Evolutionary conservation across 2,113 vertebrate species (phyloP).

Genomic region (Actenoides hombroni): DNA sequence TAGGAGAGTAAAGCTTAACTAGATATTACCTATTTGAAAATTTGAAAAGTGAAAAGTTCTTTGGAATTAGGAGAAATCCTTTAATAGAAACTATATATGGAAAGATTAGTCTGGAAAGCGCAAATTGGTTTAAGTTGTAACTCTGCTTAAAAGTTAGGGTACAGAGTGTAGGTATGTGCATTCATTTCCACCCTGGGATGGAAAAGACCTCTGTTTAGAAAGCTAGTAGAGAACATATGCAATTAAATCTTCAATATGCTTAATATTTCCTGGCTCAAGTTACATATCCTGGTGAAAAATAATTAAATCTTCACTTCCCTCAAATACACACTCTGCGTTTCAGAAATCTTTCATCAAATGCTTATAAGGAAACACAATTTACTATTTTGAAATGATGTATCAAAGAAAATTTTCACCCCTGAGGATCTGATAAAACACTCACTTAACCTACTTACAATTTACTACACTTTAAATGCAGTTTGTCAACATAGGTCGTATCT

Average conservation of each 20-base stretch:
- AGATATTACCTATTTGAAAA: background rate
- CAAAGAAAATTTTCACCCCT: background rate
- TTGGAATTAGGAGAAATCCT: background rate
- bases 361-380: background rate
- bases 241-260: background rate
- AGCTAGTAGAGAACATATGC: background rate
- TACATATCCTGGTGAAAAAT: background rate
- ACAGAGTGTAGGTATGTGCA: background rate
- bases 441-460: background rate
- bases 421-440: background rate
- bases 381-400: background rate
- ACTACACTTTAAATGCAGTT: background rate
- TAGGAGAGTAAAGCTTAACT: background rate
- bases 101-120: background rate
- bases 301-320: background rate
- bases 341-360: background rate
- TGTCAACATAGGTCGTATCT: background rate
- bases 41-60: background rate
- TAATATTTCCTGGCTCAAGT: background rate
- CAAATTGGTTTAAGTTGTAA: background rate
- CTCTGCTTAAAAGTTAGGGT: background rate
- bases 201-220: background rate
- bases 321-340: background rate
- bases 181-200: background rate
- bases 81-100: background rate